A percentile compares a stretch with the other conserved stretches of the same genome.
Evolutionary conservation across 2,113 vertebrate genomes (phyloP).

Genomic region (Cepphus grylle): DNA sequence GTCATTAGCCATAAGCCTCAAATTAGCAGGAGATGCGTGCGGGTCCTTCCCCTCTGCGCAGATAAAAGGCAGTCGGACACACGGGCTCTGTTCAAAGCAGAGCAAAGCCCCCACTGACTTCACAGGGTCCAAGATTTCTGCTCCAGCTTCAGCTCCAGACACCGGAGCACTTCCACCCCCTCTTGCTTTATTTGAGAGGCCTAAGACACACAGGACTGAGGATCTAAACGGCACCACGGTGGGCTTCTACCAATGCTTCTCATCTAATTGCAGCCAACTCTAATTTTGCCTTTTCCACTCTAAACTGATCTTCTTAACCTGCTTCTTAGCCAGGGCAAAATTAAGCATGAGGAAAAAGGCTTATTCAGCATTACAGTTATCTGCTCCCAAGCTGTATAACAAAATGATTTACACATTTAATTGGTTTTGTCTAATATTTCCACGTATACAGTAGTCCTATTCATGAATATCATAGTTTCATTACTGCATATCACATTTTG

Average conservation of each 20-base stretch:
- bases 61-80: not conserved
- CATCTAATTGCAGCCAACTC: not conserved
- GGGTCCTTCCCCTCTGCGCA: not conserved
- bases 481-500: constrained; percentile 45
- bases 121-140: not conserved
- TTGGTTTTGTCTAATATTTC: constrained; percentile 46
- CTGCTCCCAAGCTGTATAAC: constrained; percentile 55
- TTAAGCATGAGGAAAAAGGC: constrained; percentile 40
- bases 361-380: constrained; percentile 53
- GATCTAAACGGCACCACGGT: constrained; percentile 2
- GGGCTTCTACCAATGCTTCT: not conserved
- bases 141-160: not conserved
- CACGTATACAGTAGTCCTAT: constrained; percentile 38
- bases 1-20: not conserved
- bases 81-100: not conserved
- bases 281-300: constrained; percentile 32
- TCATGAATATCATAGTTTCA: constrained; percentile 49
- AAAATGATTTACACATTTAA: constrained; percentile 53
- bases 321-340: constrained; percentile 39
- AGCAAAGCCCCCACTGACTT: constrained; percentile 10
- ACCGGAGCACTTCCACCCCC: not conserved
- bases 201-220: constrained; percentile 18
- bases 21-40: not conserved
- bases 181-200: not conserved
- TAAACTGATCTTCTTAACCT: not conserved